Evolutionary conservation across 1,140 invertebrate genomes (phyloP).

Genomic region (Neodiprion virginianus): DNA sequence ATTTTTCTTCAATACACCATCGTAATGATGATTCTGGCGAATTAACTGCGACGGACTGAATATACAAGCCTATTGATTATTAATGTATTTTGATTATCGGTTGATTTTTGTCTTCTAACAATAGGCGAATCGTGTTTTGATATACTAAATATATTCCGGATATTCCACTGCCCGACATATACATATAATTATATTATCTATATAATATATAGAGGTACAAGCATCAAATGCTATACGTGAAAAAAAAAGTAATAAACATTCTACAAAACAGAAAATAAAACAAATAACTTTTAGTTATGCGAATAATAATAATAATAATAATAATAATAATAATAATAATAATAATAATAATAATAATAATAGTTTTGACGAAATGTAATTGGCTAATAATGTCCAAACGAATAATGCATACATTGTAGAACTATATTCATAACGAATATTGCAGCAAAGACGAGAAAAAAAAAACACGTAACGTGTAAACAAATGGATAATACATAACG

Average conservation of each 20-base stretch:
- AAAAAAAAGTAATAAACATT: conserved; percentile 12
- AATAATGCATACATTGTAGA: not conserved
- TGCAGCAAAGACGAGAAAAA: not conserved
- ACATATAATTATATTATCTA: not conserved
- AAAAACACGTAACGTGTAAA: not conserved
- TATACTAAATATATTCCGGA: no score
- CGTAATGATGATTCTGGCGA: no score
- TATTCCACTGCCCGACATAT: not conserved
- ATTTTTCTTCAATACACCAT: no score
- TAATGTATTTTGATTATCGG: no score
- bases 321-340: conserved; percentile 10
- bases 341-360: conserved; percentile 9
- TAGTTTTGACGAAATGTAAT: not conserved
- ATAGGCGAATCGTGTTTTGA: no score
- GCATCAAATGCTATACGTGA: conserved; percentile 1
- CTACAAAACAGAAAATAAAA: conserved; percentile 11
- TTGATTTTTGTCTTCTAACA: no score
- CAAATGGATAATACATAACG: no score
- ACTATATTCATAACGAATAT: not conserved
- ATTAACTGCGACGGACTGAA: no score
- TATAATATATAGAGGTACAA: not conserved
- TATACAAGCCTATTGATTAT: no score
- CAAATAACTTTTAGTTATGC: conserved; percentile 12
- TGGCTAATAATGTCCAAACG: not conserved
- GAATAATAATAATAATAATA: conserved; percentile 8